Percentiles rank a stretch among this genome's conserved stretches.
Evolutionary conservation across 2,888 invertebrate genomes (phyloP).

Genomic region (Sarcophaga caerulescens): DNA sequence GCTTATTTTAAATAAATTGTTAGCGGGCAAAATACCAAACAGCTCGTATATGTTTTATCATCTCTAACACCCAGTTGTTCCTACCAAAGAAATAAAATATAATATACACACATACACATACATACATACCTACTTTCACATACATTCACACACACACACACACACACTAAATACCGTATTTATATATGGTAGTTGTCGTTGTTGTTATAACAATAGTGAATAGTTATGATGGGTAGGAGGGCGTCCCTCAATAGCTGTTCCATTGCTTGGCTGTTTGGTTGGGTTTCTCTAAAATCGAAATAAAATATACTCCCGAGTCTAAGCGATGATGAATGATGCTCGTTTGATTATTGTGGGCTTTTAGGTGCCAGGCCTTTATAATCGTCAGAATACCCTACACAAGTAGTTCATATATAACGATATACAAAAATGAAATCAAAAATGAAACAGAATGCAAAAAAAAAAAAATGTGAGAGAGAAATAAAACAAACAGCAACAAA

Average conservation of each 20-base stretch:
- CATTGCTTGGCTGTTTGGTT: not conserved
- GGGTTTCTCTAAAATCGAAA: not conserved
- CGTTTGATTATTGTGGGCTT: too few relatives aligned
- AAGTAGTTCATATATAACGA: not conserved
- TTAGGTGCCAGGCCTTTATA: not conserved
- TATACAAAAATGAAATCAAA: not conserved
- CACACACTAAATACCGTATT: too few relatives aligned
- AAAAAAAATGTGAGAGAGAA: too few relatives aligned
- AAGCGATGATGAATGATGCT: not conserved
- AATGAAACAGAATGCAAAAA: too few relatives aligned
- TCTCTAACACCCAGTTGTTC: too few relatives aligned
- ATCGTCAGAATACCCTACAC: not conserved
- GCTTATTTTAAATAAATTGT: slow-evolving; percentile 69
- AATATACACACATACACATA: too few relatives aligned
- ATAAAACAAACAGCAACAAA: not conserved
- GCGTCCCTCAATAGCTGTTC: not conserved
- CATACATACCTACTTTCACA: too few relatives aligned
- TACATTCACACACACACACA: too few relatives aligned
- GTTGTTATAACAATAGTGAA: too few relatives aligned
- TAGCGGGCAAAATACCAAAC: slow-evolving; percentile 56
- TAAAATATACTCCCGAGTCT: not conserved
- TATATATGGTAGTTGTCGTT: too few relatives aligned
- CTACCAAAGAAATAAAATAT: too few relatives aligned
- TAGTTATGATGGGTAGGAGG: too few relatives aligned
- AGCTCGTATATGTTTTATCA: not conserved